phyloP scores from a whole-genome alignment of 2,113 vertebrate genomes.

The Cairina moschata region DNA sequence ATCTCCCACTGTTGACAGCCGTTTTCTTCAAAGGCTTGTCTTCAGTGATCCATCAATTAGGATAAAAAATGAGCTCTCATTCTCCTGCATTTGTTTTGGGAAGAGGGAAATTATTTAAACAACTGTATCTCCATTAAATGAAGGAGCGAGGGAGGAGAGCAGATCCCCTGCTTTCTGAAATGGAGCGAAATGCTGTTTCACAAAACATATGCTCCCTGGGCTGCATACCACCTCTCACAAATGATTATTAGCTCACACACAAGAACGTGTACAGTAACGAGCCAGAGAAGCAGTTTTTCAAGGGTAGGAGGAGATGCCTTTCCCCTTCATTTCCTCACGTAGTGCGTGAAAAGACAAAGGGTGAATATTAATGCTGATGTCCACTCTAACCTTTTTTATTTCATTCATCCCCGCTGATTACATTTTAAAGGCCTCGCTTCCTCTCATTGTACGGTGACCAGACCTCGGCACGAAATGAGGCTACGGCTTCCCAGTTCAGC shows the following conservation, averaged over 20 bases:
- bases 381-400: not conserved
- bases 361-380: not conserved
- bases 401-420: accelerated
- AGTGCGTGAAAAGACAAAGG: not conserved
- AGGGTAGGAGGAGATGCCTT: not conserved
- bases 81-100: conserved; percentile 38
- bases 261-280: not conserved
- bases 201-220: not conserved
- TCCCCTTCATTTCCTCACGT: not conserved
- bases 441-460: not conserved
- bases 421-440: not conserved
- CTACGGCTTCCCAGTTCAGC: accelerated
- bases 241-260: too few species aligned
- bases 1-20: conserved; percentile 7
- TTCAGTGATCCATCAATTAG: not conserved
- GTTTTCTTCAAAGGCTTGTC: conserved; percentile 44
- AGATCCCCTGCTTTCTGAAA: not conserved
- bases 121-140: conserved; percentile 9
- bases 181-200: not conserved
- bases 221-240: not conserved
- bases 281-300: not conserved
- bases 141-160: not conserved
- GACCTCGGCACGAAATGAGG: accelerated
- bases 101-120: conserved; percentile 49
- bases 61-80: conserved; percentile 35